These are phyloP conservation scores for Agelastica alni DNA, from an alignment of 2,888 invertebrate species.

Conservation along the genomic window DNA sequence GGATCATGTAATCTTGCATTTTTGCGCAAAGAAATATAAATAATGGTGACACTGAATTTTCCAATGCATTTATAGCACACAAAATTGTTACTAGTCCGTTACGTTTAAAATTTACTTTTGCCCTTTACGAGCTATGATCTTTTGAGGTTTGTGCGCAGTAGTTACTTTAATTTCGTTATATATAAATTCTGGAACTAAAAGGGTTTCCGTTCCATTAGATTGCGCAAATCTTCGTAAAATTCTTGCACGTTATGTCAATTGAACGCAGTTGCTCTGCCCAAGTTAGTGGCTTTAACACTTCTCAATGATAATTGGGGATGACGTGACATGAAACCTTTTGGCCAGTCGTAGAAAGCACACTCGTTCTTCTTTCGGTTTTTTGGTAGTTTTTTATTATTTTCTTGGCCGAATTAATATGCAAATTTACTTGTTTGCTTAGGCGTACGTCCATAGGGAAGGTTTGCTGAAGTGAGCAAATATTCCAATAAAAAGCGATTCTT, in stretches of 20 bases:
- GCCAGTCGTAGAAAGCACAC: constrained; percentile 17
- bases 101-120: constrained; percentile 21
- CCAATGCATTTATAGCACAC: constrained; percentile 23
- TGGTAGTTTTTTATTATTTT: constrained; percentile 24
- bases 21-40: constrained; percentile 15
- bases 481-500: constrained; percentile 4
- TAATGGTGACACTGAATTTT: constrained; percentile 24
- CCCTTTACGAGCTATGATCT: too few species aligned
- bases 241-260: constrained; percentile 29
- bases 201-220: constrained; percentile 20
- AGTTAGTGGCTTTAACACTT: constrained; percentile 25
- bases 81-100: constrained; percentile 15
- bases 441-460: constrained; percentile 23
- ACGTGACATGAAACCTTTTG: constrained; percentile 26
- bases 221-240: constrained; percentile 27
- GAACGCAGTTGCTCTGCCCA: constrained; percentile 30
- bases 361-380: constrained; percentile 23
- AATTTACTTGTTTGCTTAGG: constrained; percentile 27
- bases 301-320: too few species aligned
- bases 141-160: too few species aligned
- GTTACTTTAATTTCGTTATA: too few species aligned
- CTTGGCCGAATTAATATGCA: constrained; percentile 25
- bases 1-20: constrained; percentile 25
- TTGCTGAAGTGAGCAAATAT: constrained; percentile 9
- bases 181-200: too few species aligned